Percentiles rank a stretch among this genome's conserved stretches.
Evolutionary conservation across 2,797 vertebrate genomes (phyloP).

Genomic region (Pangasius krempfi): DNA sequence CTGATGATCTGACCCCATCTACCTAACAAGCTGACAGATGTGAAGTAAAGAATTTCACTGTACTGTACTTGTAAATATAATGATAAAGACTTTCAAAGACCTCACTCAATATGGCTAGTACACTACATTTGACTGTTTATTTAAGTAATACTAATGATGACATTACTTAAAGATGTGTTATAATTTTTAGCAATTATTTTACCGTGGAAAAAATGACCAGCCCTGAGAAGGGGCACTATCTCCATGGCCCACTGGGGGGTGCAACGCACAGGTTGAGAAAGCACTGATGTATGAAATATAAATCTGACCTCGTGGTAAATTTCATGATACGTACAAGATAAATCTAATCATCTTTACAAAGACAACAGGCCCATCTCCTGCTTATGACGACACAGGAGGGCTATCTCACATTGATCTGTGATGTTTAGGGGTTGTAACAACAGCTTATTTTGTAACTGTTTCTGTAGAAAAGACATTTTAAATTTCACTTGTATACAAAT

Average conservation of each 20-base stretch:
- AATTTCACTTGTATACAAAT: not conserved
- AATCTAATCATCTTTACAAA: not conserved
- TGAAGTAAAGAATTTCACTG: not conserved
- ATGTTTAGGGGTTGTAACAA: not conserved
- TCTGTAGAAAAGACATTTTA: not conserved
- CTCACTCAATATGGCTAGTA: not conserved
- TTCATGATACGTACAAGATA: not conserved
- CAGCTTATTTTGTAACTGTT: not conserved
- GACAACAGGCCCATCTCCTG: not conserved
- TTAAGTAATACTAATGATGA: no score
- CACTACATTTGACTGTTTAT: not conserved
- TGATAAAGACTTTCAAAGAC: not conserved
- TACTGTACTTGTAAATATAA: not conserved
- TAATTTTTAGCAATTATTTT: not conserved
- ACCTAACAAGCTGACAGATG: not conserved
- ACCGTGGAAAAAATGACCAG: not conserved
- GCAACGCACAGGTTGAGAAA: not conserved
- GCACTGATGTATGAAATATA: not conserved
- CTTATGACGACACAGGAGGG: not conserved
- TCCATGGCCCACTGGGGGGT: not conserved
- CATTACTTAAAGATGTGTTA: not conserved
- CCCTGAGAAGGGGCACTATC: not conserved
- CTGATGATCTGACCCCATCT: not conserved
- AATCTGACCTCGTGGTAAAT: not conserved
- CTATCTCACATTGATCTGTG: not conserved